These are phyloP conservation scores for Scotopteryx bipunctaria DNA, from an alignment of 2,888 invertebrate genomes.

Conservation along the genomic window DNA sequence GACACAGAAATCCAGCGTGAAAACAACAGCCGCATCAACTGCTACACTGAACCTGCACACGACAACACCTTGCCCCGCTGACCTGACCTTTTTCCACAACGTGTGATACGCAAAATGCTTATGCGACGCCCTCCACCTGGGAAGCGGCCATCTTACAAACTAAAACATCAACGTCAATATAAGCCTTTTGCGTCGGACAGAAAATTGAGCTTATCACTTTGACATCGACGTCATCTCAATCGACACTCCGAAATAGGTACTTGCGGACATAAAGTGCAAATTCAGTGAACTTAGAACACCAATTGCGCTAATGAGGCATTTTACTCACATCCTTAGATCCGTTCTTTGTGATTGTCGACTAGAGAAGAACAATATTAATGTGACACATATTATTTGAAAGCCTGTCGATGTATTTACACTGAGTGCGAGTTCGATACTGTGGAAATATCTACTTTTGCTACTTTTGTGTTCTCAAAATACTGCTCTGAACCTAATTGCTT, in stretches of 20 bases:
- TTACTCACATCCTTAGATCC: constrained; percentile 78
- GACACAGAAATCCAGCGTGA: constrained; percentile 50
- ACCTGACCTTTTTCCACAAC: constrained; percentile 77
- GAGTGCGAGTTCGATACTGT: constrained; percentile 43
- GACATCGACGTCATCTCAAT: constrained; percentile 32
- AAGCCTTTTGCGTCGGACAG: constrained; percentile 36
- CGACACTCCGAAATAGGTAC: constrained; percentile 36
- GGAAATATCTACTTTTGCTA: constrained; percentile 32
- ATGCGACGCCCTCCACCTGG: constrained; percentile 80
- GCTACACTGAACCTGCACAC: constrained; percentile 38
- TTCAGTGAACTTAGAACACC: constrained; percentile 42
- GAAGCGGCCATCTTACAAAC: constrained; percentile 80
- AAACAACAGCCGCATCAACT: constrained; percentile 53
- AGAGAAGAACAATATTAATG: constrained; percentile 63
- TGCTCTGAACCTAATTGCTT: constrained; percentile 15
- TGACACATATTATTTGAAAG: constrained; percentile 25
- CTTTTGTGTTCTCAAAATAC: constrained; percentile 24
- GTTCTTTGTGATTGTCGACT: constrained; percentile 72
- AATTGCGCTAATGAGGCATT: constrained; percentile 40
- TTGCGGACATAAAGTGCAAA: constrained; percentile 43
- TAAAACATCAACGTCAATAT: constrained; percentile 65
- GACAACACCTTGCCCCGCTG: constrained; percentile 44
- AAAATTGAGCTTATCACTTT: constrained; percentile 24
- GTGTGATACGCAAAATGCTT: constrained; percentile 73
- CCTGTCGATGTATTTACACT: constrained; percentile 36